A percentile compares a stretch with the other conserved stretches of the same genome.
These are phyloP conservation scores for Agrochola macilenta DNA, from an alignment of 2,888 invertebrate species.

Conservation along the genomic window DNA sequence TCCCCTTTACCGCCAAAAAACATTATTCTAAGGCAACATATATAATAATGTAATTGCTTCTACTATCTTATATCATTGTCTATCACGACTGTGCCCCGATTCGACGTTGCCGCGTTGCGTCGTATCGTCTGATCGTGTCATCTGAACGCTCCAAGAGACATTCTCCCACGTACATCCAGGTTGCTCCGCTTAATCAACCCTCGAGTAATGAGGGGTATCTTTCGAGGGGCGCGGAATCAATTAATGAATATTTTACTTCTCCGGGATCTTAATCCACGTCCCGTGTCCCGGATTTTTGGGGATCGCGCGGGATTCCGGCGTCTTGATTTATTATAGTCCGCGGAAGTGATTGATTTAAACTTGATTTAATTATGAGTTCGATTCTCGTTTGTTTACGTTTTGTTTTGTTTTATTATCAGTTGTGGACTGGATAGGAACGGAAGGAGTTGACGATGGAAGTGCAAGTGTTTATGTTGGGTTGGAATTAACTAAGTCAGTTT, in stretches of 20 bases:
- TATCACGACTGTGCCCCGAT: not conserved
- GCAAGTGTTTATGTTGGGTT: conserved; percentile 19
- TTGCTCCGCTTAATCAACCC: conserved; percentile 87
- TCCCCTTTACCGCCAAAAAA: not conserved
- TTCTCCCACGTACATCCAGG: conserved; percentile 84
- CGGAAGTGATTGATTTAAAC: conserved; percentile 81
- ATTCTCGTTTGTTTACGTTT: conserved; percentile 64
- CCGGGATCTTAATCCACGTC: conserved; percentile 88
- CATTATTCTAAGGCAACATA: not conserved
- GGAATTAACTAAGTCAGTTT: conserved; percentile 16
- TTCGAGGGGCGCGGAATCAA: conserved; percentile 85
- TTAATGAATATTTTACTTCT: conserved; percentile 89
- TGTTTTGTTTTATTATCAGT: conserved; percentile 51
- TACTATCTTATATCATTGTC: not conserved
- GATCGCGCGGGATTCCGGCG: conserved; percentile 77
- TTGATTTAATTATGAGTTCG: conserved; percentile 79
- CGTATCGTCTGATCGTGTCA: conserved; percentile 62
- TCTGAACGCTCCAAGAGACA: conserved; percentile 68
- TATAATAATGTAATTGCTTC: not conserved
- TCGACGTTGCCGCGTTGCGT: conserved; percentile 43
- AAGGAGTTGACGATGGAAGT: conserved; percentile 9
- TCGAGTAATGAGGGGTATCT: conserved; percentile 87
- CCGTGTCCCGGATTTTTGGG: conserved; percentile 87
- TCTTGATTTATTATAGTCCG: conserved; percentile 80
- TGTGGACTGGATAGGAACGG: conserved; percentile 14